Base-by-base conservation (phyloP, 2,888 invertebrate genomes). In the Dryomyza anilis region DNA sequence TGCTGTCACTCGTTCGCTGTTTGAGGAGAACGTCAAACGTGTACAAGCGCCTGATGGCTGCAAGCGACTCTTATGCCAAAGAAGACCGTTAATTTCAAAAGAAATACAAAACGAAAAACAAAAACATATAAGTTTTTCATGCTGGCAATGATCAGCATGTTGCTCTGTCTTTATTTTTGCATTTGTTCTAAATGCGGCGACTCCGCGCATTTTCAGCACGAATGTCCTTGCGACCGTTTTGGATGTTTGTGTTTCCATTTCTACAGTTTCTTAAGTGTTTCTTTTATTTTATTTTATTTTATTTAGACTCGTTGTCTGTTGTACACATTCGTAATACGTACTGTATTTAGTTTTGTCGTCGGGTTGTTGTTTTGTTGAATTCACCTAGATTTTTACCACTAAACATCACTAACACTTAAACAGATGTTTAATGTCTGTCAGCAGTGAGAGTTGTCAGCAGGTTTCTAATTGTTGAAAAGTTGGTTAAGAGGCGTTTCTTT, bases 341-440 rank as follows among this genome's bases (percentile, higher is more conserved):
- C 23, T 21, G n/a, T 39, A 23, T 21, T 56, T 30, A 21, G 16
- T n/a, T 36, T 39, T 33, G 21, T 36, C 21, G 29, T 21, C 23
- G 8, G 25, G 14, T 4, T 14, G 2, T 21, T 55, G 55, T 36
- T 55, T 36, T 12, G 14, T 10, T 27, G 50, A 14, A 60, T 50
- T 60, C 60, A 52, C 60, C 60, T 21, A 52, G 52, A 50, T 52
- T 50, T n/a, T 60, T 16, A 36, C 33, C 39, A 50, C 60, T 50
- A 33, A 58, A 46, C 55, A 14, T 10, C 23, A 12, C 21, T 27
- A 25, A 52, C 3, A 52, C 8, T n/a, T n/a, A n/a, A n/a, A n/a
- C n/a, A n/a, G n/a, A n/a, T n/a, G n/a, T n/a, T n/a, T n/a, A n/a
- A n/a, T n/a, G n/a, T n/a, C n/a, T n/a, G n/a, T n/a, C n/a, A n/a